These are phyloP conservation scores for Aerospiza tachiro DNA, from an alignment of 2,797 vertebrate species.

Conservation along the genomic window DNA sequence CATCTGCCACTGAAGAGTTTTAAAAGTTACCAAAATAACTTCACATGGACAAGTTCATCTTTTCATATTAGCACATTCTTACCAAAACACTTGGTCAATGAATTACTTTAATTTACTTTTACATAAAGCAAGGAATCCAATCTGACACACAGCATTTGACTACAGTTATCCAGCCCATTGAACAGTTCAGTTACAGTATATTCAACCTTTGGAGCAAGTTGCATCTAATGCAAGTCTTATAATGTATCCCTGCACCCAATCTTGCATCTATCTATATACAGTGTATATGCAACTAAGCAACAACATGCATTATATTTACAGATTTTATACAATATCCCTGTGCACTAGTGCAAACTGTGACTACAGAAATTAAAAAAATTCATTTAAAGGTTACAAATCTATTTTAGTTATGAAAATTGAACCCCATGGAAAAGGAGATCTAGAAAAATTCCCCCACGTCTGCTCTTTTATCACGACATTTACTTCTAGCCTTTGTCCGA, in stretches of 20 bases:
- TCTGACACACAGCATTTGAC: not conserved
- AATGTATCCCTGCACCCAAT: not conserved
- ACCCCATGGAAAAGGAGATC: not conserved
- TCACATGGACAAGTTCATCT: not conserved
- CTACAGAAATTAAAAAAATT: conserved; percentile 30
- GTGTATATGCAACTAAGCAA: not conserved
- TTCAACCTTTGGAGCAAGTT: not conserved
- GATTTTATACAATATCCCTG: conserved; percentile 35
- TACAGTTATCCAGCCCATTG: not conserved
- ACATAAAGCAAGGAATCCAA: not conserved
- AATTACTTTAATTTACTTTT: not conserved
- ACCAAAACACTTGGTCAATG: not conserved
- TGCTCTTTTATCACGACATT: conserved; percentile 95
- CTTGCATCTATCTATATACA: not conserved
- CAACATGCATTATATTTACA: conserved; percentile 38
- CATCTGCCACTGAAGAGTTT: not conserved
- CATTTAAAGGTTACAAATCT: conserved; percentile 49
- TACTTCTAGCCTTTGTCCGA: conserved; percentile 95
- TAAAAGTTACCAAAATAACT: not conserved
- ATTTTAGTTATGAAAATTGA: conserved; percentile 14
- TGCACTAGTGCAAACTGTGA: conserved; percentile 29
- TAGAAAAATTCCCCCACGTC: conserved; percentile 94
- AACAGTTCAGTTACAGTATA: not conserved
- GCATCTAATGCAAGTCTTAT: not conserved
- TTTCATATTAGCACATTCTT: not conserved